A percentile compares a stretch with the other conserved stretches of the same genome.
Evolutionary conservation across 2,888 invertebrate species (phyloP).

Genomic region (Pelosia muscerda): DNA sequence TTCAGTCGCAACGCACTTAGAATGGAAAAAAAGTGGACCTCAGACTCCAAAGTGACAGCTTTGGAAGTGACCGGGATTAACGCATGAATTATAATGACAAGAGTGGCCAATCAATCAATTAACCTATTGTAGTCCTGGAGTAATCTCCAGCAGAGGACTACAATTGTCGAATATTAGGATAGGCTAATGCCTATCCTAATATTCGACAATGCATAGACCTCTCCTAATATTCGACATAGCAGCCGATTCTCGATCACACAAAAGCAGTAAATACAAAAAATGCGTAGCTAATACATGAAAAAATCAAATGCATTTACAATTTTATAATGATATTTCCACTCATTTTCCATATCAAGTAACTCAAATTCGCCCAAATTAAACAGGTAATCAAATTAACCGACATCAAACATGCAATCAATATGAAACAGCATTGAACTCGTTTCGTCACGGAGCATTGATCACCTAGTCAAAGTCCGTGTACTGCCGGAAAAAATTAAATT

Average conservation of each 20-base stretch:
- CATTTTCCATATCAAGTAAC: conserved; percentile 31
- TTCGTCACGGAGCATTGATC: conserved; percentile 63
- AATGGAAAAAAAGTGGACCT: no score
- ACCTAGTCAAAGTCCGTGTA: conserved; percentile 58
- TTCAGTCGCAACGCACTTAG: no score
- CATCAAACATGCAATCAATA: conserved; percentile 64
- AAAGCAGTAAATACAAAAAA: not conserved
- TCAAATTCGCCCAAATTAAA: conserved; percentile 36
- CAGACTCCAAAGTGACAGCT: no score
- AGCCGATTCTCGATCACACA: not conserved
- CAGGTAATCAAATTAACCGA: conserved; percentile 47
- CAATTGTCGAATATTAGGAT: no score
- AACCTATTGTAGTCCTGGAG: no score
- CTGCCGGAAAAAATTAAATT: conserved; percentile 79
- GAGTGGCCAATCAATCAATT: no score
- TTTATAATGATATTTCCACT: conserved; percentile 14
- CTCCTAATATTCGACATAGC: no score
- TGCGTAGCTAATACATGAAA: not conserved
- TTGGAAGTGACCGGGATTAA: no score
- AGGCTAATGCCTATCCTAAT: no score
- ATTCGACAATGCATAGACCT: no score
- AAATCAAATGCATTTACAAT: not conserved
- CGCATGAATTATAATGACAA: no score
- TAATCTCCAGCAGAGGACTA: no score
- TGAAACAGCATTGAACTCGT: conserved; percentile 60